Percentiles rank a stretch among this genome's conserved stretches.
These are phyloP conservation scores for Ochlodes sylvanus DNA, from an alignment of 2,888 invertebrate genomes.

Conservation along the genomic window DNA sequence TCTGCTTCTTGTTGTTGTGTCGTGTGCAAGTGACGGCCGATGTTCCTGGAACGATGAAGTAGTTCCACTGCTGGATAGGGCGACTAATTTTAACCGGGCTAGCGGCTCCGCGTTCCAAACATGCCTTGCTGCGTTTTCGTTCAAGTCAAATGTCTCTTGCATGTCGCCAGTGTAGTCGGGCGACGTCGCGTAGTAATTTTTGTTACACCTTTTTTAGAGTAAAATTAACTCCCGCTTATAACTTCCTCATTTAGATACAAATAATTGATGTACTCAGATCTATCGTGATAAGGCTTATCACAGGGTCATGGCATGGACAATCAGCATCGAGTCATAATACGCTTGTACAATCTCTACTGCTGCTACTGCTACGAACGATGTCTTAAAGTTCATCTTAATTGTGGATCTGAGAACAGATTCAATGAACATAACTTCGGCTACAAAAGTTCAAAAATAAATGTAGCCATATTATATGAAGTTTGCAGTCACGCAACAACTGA, in stretches of 20 bases:
- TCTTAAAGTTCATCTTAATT: too few relatives aligned
- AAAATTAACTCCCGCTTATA: background rate
- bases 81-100: conserved; percentile 65
- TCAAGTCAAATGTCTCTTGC: conserved; percentile 5
- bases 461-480: too few relatives aligned
- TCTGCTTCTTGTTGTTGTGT: conserved; percentile 40
- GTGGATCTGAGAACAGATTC: too few relatives aligned
- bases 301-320: too few relatives aligned
- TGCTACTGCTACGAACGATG: too few relatives aligned
- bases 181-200: background rate
- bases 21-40: conserved; percentile 40
- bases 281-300: too few relatives aligned
- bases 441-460: too few relatives aligned
- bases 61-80: conserved; percentile 54
- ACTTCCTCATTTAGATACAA: background rate
- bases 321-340: too few relatives aligned
- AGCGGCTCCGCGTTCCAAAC: conserved; percentile 62
- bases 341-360: too few relatives aligned
- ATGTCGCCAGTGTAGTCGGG: background rate
- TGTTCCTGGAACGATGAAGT: conserved; percentile 55
- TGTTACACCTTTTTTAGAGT: background rate
- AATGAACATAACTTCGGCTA: too few relatives aligned
- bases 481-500: too few relatives aligned
- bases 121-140: conserved; percentile 49
- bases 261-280: too few relatives aligned